These are phyloP conservation scores for Sarcophaga bullata DNA, from an alignment of 1,140 invertebrate genomes.

Conservation along the genomic window DNA sequence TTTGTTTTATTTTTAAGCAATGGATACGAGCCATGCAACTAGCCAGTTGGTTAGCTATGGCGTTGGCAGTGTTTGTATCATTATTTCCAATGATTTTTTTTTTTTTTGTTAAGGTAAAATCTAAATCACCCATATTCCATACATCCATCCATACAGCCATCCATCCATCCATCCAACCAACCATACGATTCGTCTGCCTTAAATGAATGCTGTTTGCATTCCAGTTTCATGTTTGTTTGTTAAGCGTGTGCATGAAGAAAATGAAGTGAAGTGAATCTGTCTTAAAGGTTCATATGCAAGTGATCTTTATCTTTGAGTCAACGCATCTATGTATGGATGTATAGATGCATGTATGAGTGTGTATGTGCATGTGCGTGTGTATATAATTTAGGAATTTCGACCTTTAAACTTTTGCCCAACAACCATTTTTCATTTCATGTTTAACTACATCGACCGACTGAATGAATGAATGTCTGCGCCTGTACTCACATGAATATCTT, in stretches of 20 bases:
- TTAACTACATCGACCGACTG: too few species aligned
- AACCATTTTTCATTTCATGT: slow-evolving; percentile 36
- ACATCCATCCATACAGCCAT: not conserved
- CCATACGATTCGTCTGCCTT: not conserved
- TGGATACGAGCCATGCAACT: not conserved
- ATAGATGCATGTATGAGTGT: not conserved
- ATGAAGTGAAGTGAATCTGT: too few species aligned
- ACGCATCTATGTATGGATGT: not conserved
- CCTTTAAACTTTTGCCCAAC: slow-evolving; percentile 38
- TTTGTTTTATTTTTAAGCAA: not conserved
- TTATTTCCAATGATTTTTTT: slow-evolving; percentile 24
- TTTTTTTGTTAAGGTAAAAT: slow-evolving; percentile 1
- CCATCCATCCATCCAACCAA: not conserved
- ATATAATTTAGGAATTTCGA: slow-evolving; percentile 24
- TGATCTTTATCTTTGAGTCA: not conserved
- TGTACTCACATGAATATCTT: not conserved
- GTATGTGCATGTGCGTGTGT: not conserved
- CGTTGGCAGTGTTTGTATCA: slow-evolving; percentile 6
- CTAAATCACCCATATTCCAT: slow-evolving; percentile 32
- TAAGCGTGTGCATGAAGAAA: too few species aligned
- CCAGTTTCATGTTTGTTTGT: slow-evolving; percentile 1
- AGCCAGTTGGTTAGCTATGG: not conserved
- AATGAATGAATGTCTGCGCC: too few species aligned
- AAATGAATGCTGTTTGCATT: slow-evolving; percentile 9
- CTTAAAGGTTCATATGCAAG: not conserved